Evolutionary conservation across 2,888 invertebrate species (phyloP), one percentile per base, ranked within the genome.

Genomic region (Heliconius ismenius): DNA sequence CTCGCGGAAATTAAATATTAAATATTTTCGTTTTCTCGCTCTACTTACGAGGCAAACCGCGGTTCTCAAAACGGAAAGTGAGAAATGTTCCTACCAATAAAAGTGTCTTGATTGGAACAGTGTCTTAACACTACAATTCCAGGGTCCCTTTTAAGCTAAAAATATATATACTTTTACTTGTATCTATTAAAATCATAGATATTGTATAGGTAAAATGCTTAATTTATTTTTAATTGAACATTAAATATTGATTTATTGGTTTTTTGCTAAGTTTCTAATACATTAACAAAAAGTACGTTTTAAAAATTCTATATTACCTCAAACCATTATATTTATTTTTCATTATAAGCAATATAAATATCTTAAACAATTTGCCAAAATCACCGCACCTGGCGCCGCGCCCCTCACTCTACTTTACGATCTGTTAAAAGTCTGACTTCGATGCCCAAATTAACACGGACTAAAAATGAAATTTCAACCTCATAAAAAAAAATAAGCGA

Each of bases 381-480:
- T 76, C 78, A 76, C 81, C 84, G 82, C 92, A 92, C 86, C 92
- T 90, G 93, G 93, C 92, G 92, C 92, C 91, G 80, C 81, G 79
- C 79, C 82, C 83, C 82, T 84, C 84, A 84, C 83, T 83, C 79
- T 90, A 92, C 93, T 94, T 94, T 94, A 94, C 94, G 94, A 94
- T 92, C 94, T 94, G 94, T 92, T 94, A 94, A 94, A 94, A 94
- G 92, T 91, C 92, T 89, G 87, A 91, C 92, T 92, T 92, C 92
- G 91, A 93, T 92, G 94, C 91, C 92, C 92, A 94, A 94, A 93
- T 94, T 94, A 93, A 94, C 94, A 92, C 93, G 91, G 93, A 94
- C 93, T 92, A 94, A 94, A 93, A 94, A 90, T 90, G 89, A 87
- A 91, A 92, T 91, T 32, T 92, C 91, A 90, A 88, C 81, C 88